These are phyloP conservation scores for Sminthurides aquaticus DNA, from an alignment of 2,888 invertebrate species.

Conservation along the genomic window DNA sequence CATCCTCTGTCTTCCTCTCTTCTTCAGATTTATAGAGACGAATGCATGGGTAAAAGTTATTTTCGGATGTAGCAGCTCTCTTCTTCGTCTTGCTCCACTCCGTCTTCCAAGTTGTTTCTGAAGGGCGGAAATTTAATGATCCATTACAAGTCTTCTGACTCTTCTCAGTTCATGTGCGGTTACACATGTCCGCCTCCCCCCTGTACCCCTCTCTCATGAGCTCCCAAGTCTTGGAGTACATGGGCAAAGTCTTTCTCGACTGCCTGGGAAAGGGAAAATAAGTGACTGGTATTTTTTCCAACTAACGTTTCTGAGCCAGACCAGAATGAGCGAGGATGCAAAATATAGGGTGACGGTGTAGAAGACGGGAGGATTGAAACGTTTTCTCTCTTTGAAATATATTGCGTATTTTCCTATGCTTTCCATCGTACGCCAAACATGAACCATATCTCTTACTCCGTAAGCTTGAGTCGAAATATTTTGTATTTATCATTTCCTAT, in stretches of 20 bases:
- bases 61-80: slow-evolving; percentile 4
- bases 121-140: slow-evolving; percentile 24
- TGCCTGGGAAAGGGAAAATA: not conserved
- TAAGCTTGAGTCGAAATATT: no score
- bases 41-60: slow-evolving; percentile 16
- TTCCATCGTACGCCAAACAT: no score
- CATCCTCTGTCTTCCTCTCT: not conserved
- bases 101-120: slow-evolving; percentile 11
- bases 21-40: slow-evolving; percentile 17
- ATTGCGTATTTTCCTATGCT: no score
- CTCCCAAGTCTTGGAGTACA: no score
- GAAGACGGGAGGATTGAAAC: not conserved
- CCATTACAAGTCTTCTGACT: slow-evolving; percentile 17
- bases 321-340: no score
- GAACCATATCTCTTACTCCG: no score
- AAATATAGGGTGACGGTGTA: not conserved
- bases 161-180: not conserved
- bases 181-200: not conserved
- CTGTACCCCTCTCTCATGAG: not conserved
- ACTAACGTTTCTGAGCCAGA: not conserved
- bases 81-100: not conserved
- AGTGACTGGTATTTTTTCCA: not conserved
- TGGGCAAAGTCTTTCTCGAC: no score
- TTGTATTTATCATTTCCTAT: no score
- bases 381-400: no score